Evolutionary conservation across 2,888 invertebrate species (phyloP).

Genomic region (Leptinotarsa tumamoca): DNA sequence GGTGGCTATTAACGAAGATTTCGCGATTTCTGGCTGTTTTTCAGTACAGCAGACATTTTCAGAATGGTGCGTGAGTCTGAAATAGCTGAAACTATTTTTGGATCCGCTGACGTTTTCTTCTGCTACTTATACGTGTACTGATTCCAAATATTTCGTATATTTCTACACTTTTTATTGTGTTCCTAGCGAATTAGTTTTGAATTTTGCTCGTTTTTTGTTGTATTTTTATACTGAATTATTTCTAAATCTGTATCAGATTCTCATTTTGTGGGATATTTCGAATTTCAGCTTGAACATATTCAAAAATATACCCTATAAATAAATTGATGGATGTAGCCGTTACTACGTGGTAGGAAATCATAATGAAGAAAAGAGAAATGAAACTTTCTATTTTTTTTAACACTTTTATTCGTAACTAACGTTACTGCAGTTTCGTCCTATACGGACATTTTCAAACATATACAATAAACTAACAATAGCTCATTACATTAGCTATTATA

Average conservation of each 20-base stretch:
- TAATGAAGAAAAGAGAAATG: too few species aligned
- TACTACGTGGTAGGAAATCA: too few species aligned
- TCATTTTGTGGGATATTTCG: background rate
- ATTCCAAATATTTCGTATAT: slow-evolving; percentile 48
- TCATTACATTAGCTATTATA: too few species aligned
- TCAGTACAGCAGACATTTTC: slow-evolving; percentile 51
- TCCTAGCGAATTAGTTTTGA: slow-evolving; percentile 7
- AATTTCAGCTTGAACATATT: too few species aligned
- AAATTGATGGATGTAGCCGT: too few species aligned
- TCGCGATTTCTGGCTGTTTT: slow-evolving; percentile 49
- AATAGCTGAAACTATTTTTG: slow-evolving; percentile 56
- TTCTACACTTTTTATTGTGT: slow-evolving; percentile 35
- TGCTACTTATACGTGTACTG: slow-evolving; percentile 40
- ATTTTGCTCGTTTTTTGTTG: background rate
- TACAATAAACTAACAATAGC: too few species aligned
- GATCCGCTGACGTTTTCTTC: slow-evolving; percentile 45
- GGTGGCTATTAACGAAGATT: slow-evolving; percentile 31
- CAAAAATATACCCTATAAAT: too few species aligned
- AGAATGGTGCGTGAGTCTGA: slow-evolving; percentile 53
- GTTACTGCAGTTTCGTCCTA: too few species aligned
- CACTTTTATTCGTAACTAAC: too few species aligned
- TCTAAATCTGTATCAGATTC: background rate
- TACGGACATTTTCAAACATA: too few species aligned
- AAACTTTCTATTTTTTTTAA: too few species aligned
- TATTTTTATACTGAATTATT: slow-evolving; percentile 7